phyloP scores from a whole-genome alignment of 1,140 invertebrate genomes.

The Thaumatotibia leucotreta region DNA sequence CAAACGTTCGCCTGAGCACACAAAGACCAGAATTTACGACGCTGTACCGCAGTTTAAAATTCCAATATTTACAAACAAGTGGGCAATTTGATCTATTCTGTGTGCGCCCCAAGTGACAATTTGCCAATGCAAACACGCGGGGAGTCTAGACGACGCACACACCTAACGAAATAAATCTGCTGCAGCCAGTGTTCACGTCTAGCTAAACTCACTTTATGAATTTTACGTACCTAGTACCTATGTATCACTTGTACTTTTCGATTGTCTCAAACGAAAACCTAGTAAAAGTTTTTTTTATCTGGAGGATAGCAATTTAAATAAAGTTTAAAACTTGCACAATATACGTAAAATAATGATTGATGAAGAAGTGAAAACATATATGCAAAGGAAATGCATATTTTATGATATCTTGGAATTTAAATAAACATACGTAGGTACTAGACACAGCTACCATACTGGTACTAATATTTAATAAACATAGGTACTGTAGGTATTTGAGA shows the following conservation, averaged over 20 bases:
- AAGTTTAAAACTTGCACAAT: too few species aligned
- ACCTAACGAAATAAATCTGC: constrained; percentile 12
- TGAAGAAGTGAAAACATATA: too few species aligned
- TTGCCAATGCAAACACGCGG: constrained; percentile 13
- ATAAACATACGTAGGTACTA: too few species aligned
- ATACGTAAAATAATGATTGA: too few species aligned
- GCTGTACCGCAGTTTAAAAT: too few species aligned
- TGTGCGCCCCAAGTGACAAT: constrained; percentile 8
- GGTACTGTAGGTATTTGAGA: too few species aligned
- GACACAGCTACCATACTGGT: too few species aligned
- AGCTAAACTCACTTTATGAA: neutral
- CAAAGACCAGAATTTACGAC: too few species aligned
- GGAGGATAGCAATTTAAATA: neutral
- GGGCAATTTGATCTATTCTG: neutral
- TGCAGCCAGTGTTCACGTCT: constrained; percentile 4
- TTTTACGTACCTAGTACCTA: neutral
- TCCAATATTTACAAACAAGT: neutral
- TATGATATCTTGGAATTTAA: too few species aligned
- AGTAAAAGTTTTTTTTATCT: neutral
- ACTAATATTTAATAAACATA: too few species aligned
- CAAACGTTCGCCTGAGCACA: too few species aligned
- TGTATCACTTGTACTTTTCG: neutral
- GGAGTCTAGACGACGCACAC: constrained; percentile 10
- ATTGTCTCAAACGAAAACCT: neutral
- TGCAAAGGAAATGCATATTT: too few species aligned